Conservation (phyloP, 2,888 invertebrate species). For the Ryuthela nishihirai region DNA sequence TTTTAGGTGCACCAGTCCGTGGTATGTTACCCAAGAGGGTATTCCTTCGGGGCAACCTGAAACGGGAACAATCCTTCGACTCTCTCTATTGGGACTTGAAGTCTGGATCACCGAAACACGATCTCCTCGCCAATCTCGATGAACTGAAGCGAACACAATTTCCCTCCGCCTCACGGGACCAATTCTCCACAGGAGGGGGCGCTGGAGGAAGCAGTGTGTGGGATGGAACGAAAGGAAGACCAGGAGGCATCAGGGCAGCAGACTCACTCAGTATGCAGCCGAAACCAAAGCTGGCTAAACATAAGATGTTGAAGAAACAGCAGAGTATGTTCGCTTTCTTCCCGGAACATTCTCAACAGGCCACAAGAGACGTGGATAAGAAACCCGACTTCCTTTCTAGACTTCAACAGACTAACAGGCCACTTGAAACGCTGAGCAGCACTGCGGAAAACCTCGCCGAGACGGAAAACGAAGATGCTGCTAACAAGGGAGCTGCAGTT, state of each 20-base stretch:
- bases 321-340: slow-evolving; percentile 44
- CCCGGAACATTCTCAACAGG: slow-evolving; percentile 39
- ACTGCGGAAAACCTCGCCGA: slow-evolving; percentile 12
- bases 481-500: slow-evolving; percentile 12
- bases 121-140: slow-evolving; percentile 36
- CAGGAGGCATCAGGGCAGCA: slow-evolving; percentile 5
- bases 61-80: slow-evolving; percentile 44
- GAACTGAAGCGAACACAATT: slow-evolving; percentile 37
- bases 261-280: slow-evolving; percentile 19
- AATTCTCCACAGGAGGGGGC: slow-evolving; percentile 13
- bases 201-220: slow-evolving; percentile 13
- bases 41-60: slow-evolving; percentile 36
- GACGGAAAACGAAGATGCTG: slow-evolving; percentile 4
- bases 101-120: slow-evolving; percentile 34
- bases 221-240: slow-evolving; percentile 14
- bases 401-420: slow-evolving; percentile 22
- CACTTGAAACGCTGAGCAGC: slow-evolving; percentile 2
- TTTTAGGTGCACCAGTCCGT: slow-evolving; percentile 11
- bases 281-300: slow-evolving; percentile 42
- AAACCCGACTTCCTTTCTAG: slow-evolving; percentile 23
- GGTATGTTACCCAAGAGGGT: slow-evolving; percentile 37
- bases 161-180: slow-evolving; percentile 38
- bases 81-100: slow-evolving; percentile 43
- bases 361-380: slow-evolving; percentile 15
- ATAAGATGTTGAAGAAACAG: slow-evolving; percentile 44